Conservation (phyloP, 2,113 vertebrate species). For the Gavia stellata region DNA sequence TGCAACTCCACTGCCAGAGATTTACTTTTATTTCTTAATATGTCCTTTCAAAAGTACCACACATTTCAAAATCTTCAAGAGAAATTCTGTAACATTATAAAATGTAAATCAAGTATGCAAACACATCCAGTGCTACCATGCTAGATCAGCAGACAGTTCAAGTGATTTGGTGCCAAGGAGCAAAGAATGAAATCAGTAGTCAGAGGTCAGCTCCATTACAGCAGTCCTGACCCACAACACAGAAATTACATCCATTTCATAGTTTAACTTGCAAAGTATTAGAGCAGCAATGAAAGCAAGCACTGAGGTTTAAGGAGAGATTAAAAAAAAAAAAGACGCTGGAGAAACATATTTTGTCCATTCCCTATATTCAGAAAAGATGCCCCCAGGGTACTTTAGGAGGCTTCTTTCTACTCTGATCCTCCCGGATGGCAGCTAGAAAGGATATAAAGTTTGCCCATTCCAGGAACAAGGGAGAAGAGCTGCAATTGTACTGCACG, state of each 20-base stretch:
- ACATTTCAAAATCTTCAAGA: constrained; percentile 4
- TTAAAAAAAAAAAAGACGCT: neutral
- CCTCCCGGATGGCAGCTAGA: neutral
- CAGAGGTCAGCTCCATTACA: neutral
- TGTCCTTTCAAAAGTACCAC: neutral
- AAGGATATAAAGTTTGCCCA: neutral
- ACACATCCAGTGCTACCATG: neutral
- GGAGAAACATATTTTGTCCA: neutral
- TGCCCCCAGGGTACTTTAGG: neutral
- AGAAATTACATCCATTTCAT: neutral
- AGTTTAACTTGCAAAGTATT: neutral
- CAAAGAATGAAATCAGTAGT: neutral
- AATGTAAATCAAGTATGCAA: neutral
- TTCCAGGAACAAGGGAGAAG: neutral
- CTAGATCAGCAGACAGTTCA: neutral
- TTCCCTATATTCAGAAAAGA: neutral
- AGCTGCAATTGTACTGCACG: neutral
- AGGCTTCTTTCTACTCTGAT: neutral
- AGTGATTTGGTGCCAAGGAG: neutral
- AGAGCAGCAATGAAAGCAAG: neutral
- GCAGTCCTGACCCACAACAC: neutral
- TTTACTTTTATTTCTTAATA: constrained; percentile 5
- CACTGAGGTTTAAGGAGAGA: neutral
- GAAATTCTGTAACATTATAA: neutral
- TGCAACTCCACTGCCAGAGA: neutral